These are phyloP conservation scores for Cochlearius cochlearius DNA, from an alignment of 2,113 vertebrate species.

Conservation along the genomic window DNA sequence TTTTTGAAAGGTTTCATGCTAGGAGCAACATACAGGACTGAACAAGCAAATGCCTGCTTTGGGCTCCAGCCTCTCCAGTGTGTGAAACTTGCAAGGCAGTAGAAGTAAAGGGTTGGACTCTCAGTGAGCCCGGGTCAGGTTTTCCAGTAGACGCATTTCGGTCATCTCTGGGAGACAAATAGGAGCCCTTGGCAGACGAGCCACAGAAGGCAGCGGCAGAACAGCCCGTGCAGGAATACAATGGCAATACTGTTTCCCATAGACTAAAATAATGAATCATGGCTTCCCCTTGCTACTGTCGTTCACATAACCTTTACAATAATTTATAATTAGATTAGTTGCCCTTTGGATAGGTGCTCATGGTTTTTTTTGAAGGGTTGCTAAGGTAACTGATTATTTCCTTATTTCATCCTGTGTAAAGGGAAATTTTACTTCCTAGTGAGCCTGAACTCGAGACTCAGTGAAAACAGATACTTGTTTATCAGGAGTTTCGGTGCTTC, in stretches of 20 bases:
- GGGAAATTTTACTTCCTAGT: conserved; percentile 72
- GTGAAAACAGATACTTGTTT: conserved; percentile 27
- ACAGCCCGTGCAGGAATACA: not conserved
- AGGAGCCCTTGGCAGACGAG: not conserved
- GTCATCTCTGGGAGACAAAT: not conserved
- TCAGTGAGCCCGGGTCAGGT: not conserved
- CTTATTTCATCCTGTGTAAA: conserved; percentile 69
- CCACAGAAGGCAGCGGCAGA: not conserved
- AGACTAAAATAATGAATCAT: conserved; percentile 36
- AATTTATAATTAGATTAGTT: conserved; percentile 53
- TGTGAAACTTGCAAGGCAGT: not conserved
- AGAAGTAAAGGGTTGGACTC: not conserved
- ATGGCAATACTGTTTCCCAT: conserved; percentile 42
- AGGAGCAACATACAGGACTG: not conserved
- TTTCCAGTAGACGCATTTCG: not conserved
- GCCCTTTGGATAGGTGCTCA: conserved; percentile 13
- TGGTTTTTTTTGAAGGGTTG: not conserved
- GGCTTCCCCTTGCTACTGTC: conserved; percentile 39
- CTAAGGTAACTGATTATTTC: conserved; percentile 57
- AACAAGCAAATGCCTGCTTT: not conserved
- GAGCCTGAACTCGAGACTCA: conserved; percentile 35
- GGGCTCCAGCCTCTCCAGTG: not conserved
- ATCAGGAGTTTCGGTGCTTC: conserved; percentile 31
- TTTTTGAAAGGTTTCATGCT: not conserved
- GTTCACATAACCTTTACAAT: conserved; percentile 24